A percentile compares a stretch with the other conserved stretches of the same genome.
Conservation (phyloP, 1,140 invertebrate genomes). For the Coptotermes formosanus region DNA sequence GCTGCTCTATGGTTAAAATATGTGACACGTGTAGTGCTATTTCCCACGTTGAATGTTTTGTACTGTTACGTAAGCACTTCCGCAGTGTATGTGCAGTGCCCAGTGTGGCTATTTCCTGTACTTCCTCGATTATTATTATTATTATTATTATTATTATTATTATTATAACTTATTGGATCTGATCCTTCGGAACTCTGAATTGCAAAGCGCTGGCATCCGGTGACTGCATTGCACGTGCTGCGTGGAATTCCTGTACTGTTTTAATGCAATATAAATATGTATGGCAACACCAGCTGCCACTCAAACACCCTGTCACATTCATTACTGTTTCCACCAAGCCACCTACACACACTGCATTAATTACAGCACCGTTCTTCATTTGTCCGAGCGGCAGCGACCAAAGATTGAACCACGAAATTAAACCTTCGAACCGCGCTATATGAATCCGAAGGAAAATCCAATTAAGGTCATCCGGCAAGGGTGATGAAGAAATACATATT, state of each 20-base stretch:
- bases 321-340: neutral
- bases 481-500: constrained; percentile 15
- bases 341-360: neutral
- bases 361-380: neutral
- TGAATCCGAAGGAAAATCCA: constrained; percentile 1
- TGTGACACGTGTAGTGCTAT: too few relatives aligned
- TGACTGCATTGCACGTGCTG: too few relatives aligned
- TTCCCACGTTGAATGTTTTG: too few relatives aligned
- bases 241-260: neutral
- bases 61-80: too few relatives aligned
- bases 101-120: too few relatives aligned
- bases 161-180: too few relatives aligned
- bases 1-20: too few relatives aligned
- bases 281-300: neutral
- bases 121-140: too few relatives aligned
- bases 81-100: too few relatives aligned
- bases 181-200: too few relatives aligned
- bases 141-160: too few relatives aligned
- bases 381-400: neutral
- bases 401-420: constrained; percentile 12
- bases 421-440: neutral
- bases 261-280: neutral
- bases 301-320: neutral
- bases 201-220: too few relatives aligned
- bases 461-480: neutral